These are phyloP conservation scores for Eurypyga helias DNA, from an alignment of 2,113 vertebrate species.

Conservation along the genomic window DNA sequence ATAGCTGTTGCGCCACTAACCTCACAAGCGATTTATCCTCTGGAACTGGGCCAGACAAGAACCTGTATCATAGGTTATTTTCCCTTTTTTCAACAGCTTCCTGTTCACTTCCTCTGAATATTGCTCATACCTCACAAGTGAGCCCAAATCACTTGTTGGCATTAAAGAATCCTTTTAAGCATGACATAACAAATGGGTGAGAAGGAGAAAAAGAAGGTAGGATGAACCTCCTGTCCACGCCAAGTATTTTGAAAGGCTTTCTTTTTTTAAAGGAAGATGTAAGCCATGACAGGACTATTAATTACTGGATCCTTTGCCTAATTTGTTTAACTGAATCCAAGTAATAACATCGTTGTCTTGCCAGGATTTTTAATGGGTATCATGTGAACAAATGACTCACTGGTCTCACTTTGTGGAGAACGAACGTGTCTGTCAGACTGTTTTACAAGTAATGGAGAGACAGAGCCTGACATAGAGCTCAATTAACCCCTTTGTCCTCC, in stretches of 20 bases:
- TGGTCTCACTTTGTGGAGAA: not conserved
- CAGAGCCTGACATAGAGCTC: not conserved
- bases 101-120: not conserved
- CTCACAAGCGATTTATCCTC: not conserved
- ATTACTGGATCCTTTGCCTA: not conserved
- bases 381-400: not conserved
- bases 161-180: not conserved
- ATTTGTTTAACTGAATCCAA: not conserved
- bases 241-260: not conserved
- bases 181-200: not conserved
- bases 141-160: not conserved
- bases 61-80: not conserved
- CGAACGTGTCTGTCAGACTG: not conserved
- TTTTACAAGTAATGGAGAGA: not conserved
- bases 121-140: not conserved
- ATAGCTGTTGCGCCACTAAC: not conserved
- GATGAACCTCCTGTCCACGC: not conserved
- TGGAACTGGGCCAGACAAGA: not conserved
- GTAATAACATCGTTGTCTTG: not conserved
- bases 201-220: not conserved
- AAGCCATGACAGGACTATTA: not conserved
- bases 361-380: not conserved
- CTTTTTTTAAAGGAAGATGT: not conserved
- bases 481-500: not conserved
- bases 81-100: not conserved